phyloP scores from a whole-genome alignment of 2,888 invertebrate species.

The Ormyrus labotus region DNA sequence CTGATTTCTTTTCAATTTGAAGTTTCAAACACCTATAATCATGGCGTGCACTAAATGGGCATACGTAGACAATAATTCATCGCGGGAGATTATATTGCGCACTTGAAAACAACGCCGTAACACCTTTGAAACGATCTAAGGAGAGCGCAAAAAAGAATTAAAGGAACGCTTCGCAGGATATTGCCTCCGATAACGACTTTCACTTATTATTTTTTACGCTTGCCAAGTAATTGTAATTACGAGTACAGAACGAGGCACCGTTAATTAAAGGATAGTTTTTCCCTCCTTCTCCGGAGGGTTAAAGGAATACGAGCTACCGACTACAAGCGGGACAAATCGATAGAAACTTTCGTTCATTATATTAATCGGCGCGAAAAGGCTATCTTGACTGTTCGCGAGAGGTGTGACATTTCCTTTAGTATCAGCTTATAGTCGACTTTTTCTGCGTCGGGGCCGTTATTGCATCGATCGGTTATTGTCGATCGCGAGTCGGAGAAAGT shows the following conservation, averaged over 20 bases:
- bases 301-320: background rate
- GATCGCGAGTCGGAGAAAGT: slow-evolving; percentile 8
- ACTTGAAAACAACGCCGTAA: background rate
- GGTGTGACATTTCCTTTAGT: slow-evolving; percentile 5
- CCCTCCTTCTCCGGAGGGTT: background rate
- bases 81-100: background rate
- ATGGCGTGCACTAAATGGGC: slow-evolving; percentile 4
- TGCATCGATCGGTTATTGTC: background rate
- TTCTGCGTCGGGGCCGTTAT: background rate
- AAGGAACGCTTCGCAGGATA: background rate
- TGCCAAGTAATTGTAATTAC: slow-evolving; percentile 23
- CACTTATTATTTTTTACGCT: slow-evolving; percentile 36
- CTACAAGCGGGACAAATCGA: slow-evolving; percentile 2
- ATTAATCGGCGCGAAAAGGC: slow-evolving; percentile 18
- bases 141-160: slow-evolving; percentile 8
- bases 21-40: background rate
- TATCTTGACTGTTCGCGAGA: background rate
- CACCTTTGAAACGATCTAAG: background rate
- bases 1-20: background rate
- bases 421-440: background rate
- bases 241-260: slow-evolving; percentile 10
- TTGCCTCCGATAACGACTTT: slow-evolving; percentile 24
- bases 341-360: slow-evolving; percentile 22
- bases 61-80: slow-evolving; percentile 9
- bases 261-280: slow-evolving; percentile 43